These are phyloP conservation scores for Pachliopta kotzebuea DNA, from an alignment of 2,888 invertebrate species.

Conservation along the genomic window DNA sequence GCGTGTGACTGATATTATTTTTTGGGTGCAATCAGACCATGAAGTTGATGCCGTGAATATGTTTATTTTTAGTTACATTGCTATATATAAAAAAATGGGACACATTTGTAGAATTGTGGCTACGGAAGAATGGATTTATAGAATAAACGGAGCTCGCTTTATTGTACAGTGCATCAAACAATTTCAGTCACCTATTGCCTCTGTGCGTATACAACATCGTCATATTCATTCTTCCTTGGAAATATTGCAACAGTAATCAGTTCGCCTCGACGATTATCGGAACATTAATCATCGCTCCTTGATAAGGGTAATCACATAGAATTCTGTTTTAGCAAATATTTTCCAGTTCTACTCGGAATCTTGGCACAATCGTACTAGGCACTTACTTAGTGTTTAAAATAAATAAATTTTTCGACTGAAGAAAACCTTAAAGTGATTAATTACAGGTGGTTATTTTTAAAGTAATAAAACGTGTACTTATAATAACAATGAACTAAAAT, in stretches of 20 bases:
- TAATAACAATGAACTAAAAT: slow-evolving; percentile 20
- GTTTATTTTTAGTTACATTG: slow-evolving; percentile 5
- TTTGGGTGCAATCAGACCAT: slow-evolving; percentile 22
- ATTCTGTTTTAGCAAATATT: slow-evolving; percentile 45
- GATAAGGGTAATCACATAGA: slow-evolving; percentile 57
- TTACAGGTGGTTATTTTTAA: not conserved
- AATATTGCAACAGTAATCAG: slow-evolving; percentile 46
- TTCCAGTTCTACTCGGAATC: slow-evolving; percentile 51
- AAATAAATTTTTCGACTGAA: not conserved
- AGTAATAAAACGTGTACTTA: slow-evolving; percentile 27
- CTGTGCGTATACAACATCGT: slow-evolving; percentile 3
- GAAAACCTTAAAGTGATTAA: not conserved
- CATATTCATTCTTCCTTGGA: slow-evolving; percentile 35
- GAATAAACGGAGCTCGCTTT: slow-evolving; percentile 1
- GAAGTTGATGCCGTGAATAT: slow-evolving; percentile 15
- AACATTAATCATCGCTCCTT: slow-evolving; percentile 50
- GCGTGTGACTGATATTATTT: not conserved
- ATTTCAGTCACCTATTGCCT: not conserved
- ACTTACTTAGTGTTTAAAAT: slow-evolving; percentile 8
- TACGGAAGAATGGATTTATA: slow-evolving; percentile 14
- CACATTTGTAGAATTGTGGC: not conserved
- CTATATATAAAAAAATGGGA: slow-evolving; percentile 12
- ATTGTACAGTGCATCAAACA: slow-evolving; percentile 1
- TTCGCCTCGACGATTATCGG: slow-evolving; percentile 39
- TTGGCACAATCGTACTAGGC: slow-evolving; percentile 35